A percentile compares a stretch with the other conserved stretches of the same genome.
Conservation (phyloP, 2,797 vertebrate species). For the Australoheros facetus region DNA sequence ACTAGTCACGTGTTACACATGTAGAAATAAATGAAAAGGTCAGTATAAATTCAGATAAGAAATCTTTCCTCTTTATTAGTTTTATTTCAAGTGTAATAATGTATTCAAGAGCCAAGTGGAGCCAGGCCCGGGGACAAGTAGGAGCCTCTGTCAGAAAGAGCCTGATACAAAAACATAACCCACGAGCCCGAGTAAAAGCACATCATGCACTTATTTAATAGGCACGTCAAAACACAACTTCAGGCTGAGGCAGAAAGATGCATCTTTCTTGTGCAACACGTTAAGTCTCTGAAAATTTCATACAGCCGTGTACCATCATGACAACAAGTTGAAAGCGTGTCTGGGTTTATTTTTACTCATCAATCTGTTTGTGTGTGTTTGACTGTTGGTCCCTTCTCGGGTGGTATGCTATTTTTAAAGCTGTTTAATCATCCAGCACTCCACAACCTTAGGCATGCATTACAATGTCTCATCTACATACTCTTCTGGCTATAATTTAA, state of each 20-base stretch:
- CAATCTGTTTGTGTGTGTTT: slow-evolving; percentile 17
- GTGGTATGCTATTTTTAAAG: slow-evolving; percentile 57
- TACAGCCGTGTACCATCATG: slow-evolving; percentile 19
- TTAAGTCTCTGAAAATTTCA: slow-evolving; percentile 26
- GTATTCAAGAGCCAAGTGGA: slow-evolving; percentile 40
- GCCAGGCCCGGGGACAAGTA: slow-evolving; percentile 16
- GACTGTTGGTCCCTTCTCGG: slow-evolving; percentile 11
- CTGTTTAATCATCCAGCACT: slow-evolving; percentile 54
- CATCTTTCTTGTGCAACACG: slow-evolving; percentile 14
- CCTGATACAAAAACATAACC: slow-evolving; percentile 24
- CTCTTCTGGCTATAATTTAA: slow-evolving; percentile 47
- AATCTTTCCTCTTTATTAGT: slow-evolving; percentile 52
- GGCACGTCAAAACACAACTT: slow-evolving; percentile 39
- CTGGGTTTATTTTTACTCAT: slow-evolving; percentile 40
- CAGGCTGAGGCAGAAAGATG: background rate
- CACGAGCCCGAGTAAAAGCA: slow-evolving; percentile 18
- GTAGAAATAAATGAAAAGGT: slow-evolving; percentile 13
- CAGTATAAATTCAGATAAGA: slow-evolving; percentile 10
- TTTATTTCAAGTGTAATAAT: slow-evolving; percentile 55
- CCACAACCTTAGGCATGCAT: slow-evolving; percentile 52
- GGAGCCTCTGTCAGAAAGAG: slow-evolving; percentile 43
- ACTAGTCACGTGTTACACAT: slow-evolving; percentile 18
- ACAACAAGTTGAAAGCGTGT: slow-evolving; percentile 18
- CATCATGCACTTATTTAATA: slow-evolving; percentile 44
- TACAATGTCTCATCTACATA: slow-evolving; percentile 56